Conservation (phyloP, 92 coral and sea anemone species). For the Plumapathes pennacea region DNA sequence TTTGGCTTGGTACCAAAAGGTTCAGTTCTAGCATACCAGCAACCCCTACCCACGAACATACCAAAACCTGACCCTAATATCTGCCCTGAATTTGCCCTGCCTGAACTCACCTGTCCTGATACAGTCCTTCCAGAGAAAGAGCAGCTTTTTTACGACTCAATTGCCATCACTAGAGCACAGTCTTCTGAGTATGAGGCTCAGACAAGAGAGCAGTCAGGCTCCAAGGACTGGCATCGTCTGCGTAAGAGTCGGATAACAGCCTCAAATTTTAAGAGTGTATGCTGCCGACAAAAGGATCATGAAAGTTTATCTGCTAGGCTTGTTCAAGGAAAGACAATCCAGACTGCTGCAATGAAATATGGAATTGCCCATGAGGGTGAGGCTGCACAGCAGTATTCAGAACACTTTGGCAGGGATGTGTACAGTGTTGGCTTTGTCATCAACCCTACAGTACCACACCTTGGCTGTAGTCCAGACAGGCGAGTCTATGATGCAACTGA, state of each 20-base stretch:
- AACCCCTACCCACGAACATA: constrained; percentile 14
- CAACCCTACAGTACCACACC: constrained; percentile 50
- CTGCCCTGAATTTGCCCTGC: constrained; percentile 17
- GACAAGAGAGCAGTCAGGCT: constrained; percentile 29
- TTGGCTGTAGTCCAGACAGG: constrained; percentile 59
- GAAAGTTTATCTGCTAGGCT: constrained; percentile 4
- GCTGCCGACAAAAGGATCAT: constrained; percentile 17
- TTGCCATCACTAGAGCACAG: constrained; percentile 1
- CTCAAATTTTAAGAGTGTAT: constrained; percentile 23
- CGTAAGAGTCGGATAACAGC: constrained; percentile 14
- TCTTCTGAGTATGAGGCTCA: constrained; percentile 18
- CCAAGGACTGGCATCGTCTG: constrained; percentile 34
- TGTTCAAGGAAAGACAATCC: constrained; percentile 3
- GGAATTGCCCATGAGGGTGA: constrained; percentile 47
- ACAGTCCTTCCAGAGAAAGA: constrained; percentile 32
- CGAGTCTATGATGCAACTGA: constrained; percentile 34
- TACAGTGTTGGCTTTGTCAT: constrained; percentile 36
- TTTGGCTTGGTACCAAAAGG: constrained; percentile 55
- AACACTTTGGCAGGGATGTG: constrained; percentile 24
- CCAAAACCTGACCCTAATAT: neutral
- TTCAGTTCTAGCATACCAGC: constrained; percentile 33
- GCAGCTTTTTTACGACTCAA: constrained; percentile 14
- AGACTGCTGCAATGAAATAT: constrained; percentile 56
- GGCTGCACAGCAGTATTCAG: constrained; percentile 29
- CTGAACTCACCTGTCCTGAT: constrained; percentile 9